Percentiles rank a stretch among this genome's conserved stretches.
phyloP scores from a whole-genome alignment of 2,888 invertebrate genomes.

The Platynereis dumerilii region DNA sequence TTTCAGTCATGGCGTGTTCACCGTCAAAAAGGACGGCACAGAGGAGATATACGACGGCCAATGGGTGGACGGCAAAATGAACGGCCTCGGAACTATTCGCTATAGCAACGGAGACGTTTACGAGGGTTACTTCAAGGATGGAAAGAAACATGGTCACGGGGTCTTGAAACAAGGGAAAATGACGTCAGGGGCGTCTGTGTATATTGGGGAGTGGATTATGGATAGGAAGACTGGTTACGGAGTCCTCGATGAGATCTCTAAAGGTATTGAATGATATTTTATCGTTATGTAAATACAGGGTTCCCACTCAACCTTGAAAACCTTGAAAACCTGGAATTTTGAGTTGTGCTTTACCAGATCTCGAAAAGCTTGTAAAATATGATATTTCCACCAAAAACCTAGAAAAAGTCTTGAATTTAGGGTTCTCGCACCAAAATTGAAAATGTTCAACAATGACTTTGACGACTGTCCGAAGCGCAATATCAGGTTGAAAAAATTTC shows the following conservation, averaged over 20 bases:
- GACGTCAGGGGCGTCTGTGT: conserved; percentile 72
- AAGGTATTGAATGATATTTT: conserved; percentile 64
- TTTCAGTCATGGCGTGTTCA: conserved; percentile 52
- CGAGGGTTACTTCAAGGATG: conserved; percentile 86
- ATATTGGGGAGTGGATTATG: conserved; percentile 86
- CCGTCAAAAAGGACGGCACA: conserved; percentile 59
- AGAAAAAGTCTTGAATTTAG: no score
- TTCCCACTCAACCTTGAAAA: no score
- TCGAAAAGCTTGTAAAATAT: no score
- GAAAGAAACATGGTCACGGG: conserved; percentile 84
- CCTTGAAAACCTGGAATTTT: no score
- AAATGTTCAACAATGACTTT: no score
- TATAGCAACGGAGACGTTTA: conserved; percentile 81
- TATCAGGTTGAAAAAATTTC: no score
- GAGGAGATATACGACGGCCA: conserved; percentile 78
- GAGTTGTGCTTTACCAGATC: no score
- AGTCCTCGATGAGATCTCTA: conserved; percentile 84
- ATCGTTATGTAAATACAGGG: neutral
- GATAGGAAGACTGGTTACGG: conserved; percentile 86
- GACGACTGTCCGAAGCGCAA: no score
- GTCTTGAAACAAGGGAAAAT: conserved; percentile 81
- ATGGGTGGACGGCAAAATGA: conserved; percentile 83
- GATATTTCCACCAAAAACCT: no score
- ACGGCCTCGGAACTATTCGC: conserved; percentile 70
- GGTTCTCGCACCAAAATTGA: neutral